Base-by-base conservation (phyloP, 2,888 invertebrate genomes). In the Plusia festucae region DNA sequence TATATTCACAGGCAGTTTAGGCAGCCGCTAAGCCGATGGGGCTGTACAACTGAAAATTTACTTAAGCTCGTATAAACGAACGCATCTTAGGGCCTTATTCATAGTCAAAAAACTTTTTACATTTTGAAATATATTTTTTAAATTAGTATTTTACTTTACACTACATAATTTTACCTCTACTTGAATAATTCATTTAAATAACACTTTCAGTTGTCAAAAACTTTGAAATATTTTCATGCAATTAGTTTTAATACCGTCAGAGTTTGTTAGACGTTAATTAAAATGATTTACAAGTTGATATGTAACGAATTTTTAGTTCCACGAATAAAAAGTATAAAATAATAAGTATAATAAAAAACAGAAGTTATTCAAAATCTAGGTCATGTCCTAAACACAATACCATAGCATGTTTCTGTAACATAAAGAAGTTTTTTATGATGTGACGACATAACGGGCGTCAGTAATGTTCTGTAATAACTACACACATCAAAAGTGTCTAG, bases 31-130 rank as follows among this genome's bases (percentile, higher is more conserved):
- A 81, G 76, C 82, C 68, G 57, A 68, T 65, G 71, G 71, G 56
- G 62, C 60, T 73, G 68, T 81, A 55, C 58, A 56, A 78, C 66
- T 64, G 70, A 60, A 81, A 81, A 81, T 79, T 81, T 79, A 79
- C 70, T 73, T 81, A 70, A 73, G 76, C 66, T 66, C 57, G 76
- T 76, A 61, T 70, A 69, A 75, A 78, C 67, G 73, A 76, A 76
- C 65, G 79, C 73, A 81, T 78, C 70, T 70, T 60, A 18, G 65
- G 30, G 22, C 16, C 40, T 34, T 78, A 81, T 78, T 73, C 60
- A 67, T 79, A 79, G 79, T n/a, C 30, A 2, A 22, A n/a, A n/a
- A n/a, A n/a, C n/a, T n/a, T n/a, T n/a, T n/a, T n/a, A n/a, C n/a
- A n/a, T n/a, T n/a, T n/a, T n/a, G n/a, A n/a, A 34, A 24, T 1